Conservation (phyloP, 2,888 invertebrate genomes). For the Tipula confusa region DNA sequence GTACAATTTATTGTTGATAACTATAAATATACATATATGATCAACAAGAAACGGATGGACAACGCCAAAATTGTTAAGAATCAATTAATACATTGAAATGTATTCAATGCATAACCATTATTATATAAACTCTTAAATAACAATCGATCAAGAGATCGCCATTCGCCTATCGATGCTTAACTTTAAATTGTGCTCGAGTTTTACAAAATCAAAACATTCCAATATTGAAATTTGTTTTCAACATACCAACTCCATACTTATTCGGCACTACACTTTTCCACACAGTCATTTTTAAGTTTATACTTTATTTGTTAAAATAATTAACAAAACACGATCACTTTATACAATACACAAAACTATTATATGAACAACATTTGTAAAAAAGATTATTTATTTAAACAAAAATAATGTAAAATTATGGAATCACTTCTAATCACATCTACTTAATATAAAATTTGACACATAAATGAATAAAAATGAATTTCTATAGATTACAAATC, state of each 20-base stretch:
- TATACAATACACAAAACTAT: background rate
- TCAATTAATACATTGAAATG: background rate
- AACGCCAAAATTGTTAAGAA: background rate
- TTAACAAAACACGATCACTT: constrained; percentile 15
- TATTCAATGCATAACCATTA: too few species aligned
- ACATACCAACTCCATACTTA: background rate
- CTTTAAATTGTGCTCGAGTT: background rate
- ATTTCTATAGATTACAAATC: background rate
- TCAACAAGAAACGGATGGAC: background rate
- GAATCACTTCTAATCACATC: background rate
- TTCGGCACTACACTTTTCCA: background rate
- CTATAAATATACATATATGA: background rate
- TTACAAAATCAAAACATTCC: background rate
- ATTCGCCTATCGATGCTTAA: background rate
- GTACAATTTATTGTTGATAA: background rate
- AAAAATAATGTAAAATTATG: background rate
- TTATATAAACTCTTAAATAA: too few species aligned
- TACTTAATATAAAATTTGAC: background rate
- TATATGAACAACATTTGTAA: background rate
- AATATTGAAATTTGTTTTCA: background rate
- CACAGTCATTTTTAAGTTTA: background rate
- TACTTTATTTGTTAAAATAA: background rate
- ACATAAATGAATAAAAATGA: constrained; percentile 15
- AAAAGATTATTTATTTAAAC: background rate
- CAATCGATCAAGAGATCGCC: background rate